A percentile compares a stretch with the other conserved stretches of the same genome.
These are phyloP conservation scores for Rana temporaria DNA, from an alignment of 2,113 vertebrate genomes.

Conservation along the genomic window DNA sequence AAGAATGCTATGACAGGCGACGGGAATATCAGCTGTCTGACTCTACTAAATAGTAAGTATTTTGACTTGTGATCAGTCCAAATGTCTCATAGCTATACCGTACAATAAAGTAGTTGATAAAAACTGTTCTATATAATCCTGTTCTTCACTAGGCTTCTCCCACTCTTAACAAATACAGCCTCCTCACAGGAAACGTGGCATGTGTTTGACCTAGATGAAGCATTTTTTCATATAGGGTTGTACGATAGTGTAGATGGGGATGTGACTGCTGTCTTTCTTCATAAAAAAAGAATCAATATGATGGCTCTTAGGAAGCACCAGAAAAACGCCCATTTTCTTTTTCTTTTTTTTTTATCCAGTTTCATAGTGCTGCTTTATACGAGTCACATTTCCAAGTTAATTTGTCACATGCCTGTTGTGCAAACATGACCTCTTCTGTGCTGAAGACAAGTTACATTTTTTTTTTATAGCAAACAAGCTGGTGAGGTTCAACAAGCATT, in stretches of 20 bases:
- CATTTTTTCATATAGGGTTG: too few relatives aligned
- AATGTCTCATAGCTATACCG: too few relatives aligned
- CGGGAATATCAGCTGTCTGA: constrained; percentile 95
- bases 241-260: too few relatives aligned
- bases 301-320: too few relatives aligned
- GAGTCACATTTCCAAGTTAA: constrained; percentile 1
- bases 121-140: too few relatives aligned
- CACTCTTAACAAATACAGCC: too few relatives aligned
- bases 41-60: constrained; percentile 95
- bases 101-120: too few relatives aligned
- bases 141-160: neutral
- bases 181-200: too few relatives aligned
- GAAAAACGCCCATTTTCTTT: neutral
- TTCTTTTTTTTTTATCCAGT: neutral
- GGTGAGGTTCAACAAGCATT: neutral
- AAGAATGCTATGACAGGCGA: constrained; percentile 91
- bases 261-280: too few relatives aligned
- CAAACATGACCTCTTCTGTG: constrained; percentile 3
- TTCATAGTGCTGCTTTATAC: constrained; percentile 13
- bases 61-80: neutral
- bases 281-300: too few relatives aligned
- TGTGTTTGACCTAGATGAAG: too few relatives aligned
- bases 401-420: constrained; percentile 11
- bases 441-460: neutral
- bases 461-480: neutral